These are phyloP conservation scores for Limnephilus marmoratus DNA, from an alignment of 2,888 invertebrate genomes.

Conservation along the genomic window DNA sequence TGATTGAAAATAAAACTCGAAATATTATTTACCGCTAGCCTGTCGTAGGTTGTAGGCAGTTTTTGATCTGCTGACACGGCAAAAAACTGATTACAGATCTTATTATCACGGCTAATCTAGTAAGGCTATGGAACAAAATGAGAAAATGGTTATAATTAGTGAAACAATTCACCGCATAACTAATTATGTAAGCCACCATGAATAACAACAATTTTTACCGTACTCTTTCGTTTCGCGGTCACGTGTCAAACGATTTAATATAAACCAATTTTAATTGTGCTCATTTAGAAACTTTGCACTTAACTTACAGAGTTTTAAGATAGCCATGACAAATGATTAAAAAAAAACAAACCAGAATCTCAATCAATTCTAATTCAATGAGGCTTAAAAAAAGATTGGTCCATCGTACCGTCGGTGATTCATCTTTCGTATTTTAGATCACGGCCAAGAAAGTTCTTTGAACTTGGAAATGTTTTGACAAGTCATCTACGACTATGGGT, in stretches of 20 bases:
- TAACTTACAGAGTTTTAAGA: neutral
- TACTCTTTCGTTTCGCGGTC: slow-evolving; percentile 13
- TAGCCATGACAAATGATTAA: neutral
- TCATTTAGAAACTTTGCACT: neutral
- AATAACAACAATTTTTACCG: neutral
- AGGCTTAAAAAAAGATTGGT: neutral
- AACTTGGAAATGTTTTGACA: slow-evolving; percentile 36
- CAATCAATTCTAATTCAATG: slow-evolving; percentile 8
- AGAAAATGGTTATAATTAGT: neutral
- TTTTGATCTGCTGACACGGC: neutral
- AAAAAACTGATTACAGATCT: neutral
- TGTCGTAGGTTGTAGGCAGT: neutral
- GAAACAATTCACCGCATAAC: neutral
- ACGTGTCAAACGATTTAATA: neutral
- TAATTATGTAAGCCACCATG: neutral
- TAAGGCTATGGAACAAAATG: too few relatives aligned
- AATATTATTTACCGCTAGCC: neutral
- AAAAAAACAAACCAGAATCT: neutral
- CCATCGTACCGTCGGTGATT: slow-evolving; percentile 8
- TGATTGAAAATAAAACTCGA: too few relatives aligned
- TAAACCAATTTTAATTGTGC: neutral
- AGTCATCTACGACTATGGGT: slow-evolving; percentile 30
- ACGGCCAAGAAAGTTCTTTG: slow-evolving; percentile 19
- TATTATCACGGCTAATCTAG: neutral
- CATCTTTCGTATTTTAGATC: neutral